Evolutionary conservation across 2,113 vertebrate species (phyloP).

Genomic region (Sinocyclocheilus maitianheensis): DNA sequence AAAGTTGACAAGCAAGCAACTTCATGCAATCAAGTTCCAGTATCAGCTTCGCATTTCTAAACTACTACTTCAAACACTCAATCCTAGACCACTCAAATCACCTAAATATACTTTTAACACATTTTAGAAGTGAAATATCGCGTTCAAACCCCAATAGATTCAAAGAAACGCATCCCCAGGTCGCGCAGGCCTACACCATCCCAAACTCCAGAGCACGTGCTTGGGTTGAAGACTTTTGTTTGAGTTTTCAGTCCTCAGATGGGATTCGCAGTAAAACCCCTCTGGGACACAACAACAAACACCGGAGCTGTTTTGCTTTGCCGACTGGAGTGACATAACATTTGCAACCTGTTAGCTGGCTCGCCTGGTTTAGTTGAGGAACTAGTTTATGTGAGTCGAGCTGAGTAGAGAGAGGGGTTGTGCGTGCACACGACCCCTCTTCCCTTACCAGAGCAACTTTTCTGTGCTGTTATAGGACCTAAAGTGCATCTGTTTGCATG

Average conservation of each 20-base stretch:
- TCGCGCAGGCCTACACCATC: neutral
- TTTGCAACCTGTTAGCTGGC: conserved; percentile 29
- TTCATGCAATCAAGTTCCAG: conserved; percentile 1
- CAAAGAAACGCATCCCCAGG: neutral
- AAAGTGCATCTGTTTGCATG: neutral
- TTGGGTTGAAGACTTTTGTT: conserved; percentile 51
- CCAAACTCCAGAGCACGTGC: conserved; percentile 37
- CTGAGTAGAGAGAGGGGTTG: neutral
- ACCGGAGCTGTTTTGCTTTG: neutral
- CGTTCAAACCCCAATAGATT: neutral
- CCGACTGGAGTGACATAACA: neutral
- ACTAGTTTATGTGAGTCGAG: neutral
- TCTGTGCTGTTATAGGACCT: neutral
- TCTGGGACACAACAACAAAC: neutral
- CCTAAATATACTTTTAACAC: neutral
- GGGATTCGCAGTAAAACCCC: neutral
- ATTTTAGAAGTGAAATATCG: neutral
- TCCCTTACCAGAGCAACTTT: neutral
- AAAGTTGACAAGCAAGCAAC: conserved; percentile 10
- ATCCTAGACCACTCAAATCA: neutral
- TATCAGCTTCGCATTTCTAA: neutral
- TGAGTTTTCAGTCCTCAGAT: neutral
- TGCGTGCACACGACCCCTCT: conserved; percentile 1
- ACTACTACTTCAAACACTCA: neutral
- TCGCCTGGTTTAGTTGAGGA: neutral